Conservation (phyloP, 2,797 vertebrate genomes). For the Sylvilagus floridanus region DNA sequence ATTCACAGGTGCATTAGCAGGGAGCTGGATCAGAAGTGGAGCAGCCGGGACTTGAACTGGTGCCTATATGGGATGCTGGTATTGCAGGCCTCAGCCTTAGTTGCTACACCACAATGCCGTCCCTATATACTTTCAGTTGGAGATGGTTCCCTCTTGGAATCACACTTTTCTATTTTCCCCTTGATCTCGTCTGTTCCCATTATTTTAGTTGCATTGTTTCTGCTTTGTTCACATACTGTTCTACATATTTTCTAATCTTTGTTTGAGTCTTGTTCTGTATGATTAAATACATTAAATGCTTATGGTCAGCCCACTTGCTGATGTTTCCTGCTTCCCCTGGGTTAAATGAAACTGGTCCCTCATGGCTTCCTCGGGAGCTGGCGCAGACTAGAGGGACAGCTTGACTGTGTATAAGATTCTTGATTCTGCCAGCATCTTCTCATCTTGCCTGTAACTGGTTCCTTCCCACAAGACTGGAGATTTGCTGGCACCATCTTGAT, state of each 20-base stretch:
- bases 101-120: too few species aligned
- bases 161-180: background rate
- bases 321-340: background rate
- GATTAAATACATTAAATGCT: background rate
- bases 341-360: background rate
- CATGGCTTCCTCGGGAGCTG: background rate
- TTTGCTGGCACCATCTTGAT: background rate
- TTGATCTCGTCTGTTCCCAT: background rate
- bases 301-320: background rate
- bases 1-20: too few species aligned
- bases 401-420: background rate
- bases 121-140: background rate
- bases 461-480: background rate
- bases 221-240: conserved; percentile 2
- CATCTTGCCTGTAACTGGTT: background rate
- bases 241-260: background rate
- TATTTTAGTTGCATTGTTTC: background rate
- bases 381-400: background rate
- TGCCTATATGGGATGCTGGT: too few species aligned
- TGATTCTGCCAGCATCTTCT: background rate
- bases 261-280: background rate
- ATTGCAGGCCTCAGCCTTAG: too few species aligned
- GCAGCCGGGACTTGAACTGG: too few species aligned
- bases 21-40: too few species aligned
- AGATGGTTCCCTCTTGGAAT: background rate